These are phyloP conservation scores for Acronicta leporina DNA, from an alignment of 2,888 invertebrate genomes.

Conservation along the genomic window DNA sequence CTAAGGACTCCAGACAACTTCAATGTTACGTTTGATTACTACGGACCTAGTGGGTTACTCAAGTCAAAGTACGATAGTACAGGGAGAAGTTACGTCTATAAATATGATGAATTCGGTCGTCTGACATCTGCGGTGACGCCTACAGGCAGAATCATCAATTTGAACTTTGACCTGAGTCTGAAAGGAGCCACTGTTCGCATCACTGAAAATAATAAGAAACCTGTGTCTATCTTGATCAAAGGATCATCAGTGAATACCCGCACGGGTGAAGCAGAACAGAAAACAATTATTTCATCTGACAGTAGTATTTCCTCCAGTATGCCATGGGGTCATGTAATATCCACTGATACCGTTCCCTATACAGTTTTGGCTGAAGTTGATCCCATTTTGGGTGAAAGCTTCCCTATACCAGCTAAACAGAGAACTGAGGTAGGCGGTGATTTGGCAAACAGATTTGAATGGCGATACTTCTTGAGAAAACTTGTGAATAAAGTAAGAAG, in stretches of 20 bases:
- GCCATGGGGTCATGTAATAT: slow-evolving; percentile 96
- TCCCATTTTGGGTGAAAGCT: slow-evolving; percentile 96
- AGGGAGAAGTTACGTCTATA: slow-evolving; percentile 97
- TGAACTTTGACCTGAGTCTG: slow-evolving; percentile 96
- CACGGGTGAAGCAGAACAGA: slow-evolving; percentile 94
- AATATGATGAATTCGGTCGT: slow-evolving; percentile 98
- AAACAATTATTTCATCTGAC: slow-evolving; percentile 94
- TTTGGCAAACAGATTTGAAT: slow-evolving; percentile 97
- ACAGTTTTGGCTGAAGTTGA: slow-evolving; percentile 96
- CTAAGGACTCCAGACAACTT: slow-evolving; percentile 97
- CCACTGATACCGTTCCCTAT: slow-evolving; percentile 97
- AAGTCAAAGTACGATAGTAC: slow-evolving; percentile 97
- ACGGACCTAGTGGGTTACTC: slow-evolving; percentile 96
- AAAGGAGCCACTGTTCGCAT: slow-evolving; percentile 97
- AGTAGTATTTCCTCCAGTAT: slow-evolving; percentile 94
- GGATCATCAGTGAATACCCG: slow-evolving; percentile 95
- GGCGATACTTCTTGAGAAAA: slow-evolving; percentile 97
- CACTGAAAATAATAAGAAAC: slow-evolving; percentile 94
- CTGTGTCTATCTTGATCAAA: slow-evolving; percentile 95
- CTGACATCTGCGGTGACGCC: slow-evolving; percentile 97
- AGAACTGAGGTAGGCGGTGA: slow-evolving; percentile 97
- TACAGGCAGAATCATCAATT: slow-evolving; percentile 97
- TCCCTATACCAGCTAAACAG: slow-evolving; percentile 97
- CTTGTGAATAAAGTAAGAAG: slow-evolving; percentile 90
- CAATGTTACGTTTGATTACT: slow-evolving; percentile 97